Base-by-base conservation (phyloP, 2,888 invertebrate genomes). In the Netelia melanura region DNA sequence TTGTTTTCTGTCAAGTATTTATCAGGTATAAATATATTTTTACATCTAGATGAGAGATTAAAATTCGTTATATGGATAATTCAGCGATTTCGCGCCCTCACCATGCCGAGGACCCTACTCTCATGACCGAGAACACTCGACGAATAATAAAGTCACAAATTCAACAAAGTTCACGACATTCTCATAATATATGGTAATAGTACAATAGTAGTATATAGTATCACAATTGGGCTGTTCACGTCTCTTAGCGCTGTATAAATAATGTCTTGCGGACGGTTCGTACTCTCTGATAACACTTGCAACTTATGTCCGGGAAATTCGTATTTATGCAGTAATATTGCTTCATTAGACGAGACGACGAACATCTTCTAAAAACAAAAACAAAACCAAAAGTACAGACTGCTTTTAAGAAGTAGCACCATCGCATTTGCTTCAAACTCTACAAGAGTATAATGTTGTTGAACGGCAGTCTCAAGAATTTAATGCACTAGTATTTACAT, bases 211-310 rank as follows among this genome's bases (percentile, higher is more conserved):
- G 14, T 64, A 68, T 52, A 68, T 78, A 78, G 52, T 84, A 84
- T 84, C 81, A 84, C 84, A 84, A 84, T 74, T 72, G 81, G 56
- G 81, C 77, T 77, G 81, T 52, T 78, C 77, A 68, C 72, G 56
- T 44, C 68, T 68, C 17, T 74, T 25, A 77, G 72, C 54, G 58
- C 54, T 70, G 9, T 81, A 67, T 52, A 65, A 14, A 23, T 23
- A 65, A 52, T 75, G 75, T 70, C 75, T 70, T 75, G 75, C 68
- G 79, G 67, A 79, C 75, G 70, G 75, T 52, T 76, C 64, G 70
- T 79, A 48, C n/a, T 82, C 56, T 30, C 64, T 64, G 56, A 61
- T 70, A 44, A 77, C 61, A 56, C 25, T 64, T 77, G 30, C 17
- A 14, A 30, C 5, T 52, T n/a, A 52, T 30, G n/a, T 71, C 25